Evolutionary conservation across 2,888 invertebrate species (phyloP).

Genomic region (Chironomus riparius): DNA sequence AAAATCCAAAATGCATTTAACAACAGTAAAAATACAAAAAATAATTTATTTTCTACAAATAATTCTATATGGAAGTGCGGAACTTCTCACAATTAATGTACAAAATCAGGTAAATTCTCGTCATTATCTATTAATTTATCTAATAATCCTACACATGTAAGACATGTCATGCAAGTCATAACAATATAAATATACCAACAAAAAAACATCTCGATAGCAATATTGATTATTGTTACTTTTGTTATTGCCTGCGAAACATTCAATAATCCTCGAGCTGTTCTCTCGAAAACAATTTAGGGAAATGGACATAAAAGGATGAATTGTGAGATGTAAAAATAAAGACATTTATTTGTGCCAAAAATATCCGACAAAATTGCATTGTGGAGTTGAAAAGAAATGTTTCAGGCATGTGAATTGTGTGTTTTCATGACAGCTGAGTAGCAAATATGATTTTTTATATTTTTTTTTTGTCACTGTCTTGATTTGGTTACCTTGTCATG

Average conservation of each 20-base stretch:
- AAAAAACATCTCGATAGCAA: not conserved
- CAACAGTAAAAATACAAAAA: not conserved
- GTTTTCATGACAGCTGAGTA: no score
- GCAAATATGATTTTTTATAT: no score
- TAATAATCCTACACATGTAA: not conserved
- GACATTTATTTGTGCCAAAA: no score
- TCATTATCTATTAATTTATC: not conserved
- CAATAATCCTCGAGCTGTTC: not conserved
- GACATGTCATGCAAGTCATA: not conserved
- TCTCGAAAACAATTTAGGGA: not conserved
- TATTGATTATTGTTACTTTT: not conserved
- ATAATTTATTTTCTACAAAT: conserved; percentile 10
- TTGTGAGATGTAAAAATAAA: no score
- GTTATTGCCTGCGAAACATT: no score
- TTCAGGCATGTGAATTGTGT: no score
- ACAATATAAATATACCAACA: not conserved
- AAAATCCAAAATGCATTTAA: not conserved
- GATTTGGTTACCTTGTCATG: no score
- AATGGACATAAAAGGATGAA: no score
- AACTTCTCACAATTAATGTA: conserved; percentile 16
- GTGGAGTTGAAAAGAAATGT: no score
- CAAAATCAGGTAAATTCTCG: conserved; percentile 19
- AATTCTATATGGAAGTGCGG: not conserved
- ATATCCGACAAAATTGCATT: no score
- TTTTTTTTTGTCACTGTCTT: no score